Evolutionary conservation across 2,888 invertebrate species (phyloP), one percentile per base, ranked within the genome.

Genomic region (Drosophila neutralis): DNA sequence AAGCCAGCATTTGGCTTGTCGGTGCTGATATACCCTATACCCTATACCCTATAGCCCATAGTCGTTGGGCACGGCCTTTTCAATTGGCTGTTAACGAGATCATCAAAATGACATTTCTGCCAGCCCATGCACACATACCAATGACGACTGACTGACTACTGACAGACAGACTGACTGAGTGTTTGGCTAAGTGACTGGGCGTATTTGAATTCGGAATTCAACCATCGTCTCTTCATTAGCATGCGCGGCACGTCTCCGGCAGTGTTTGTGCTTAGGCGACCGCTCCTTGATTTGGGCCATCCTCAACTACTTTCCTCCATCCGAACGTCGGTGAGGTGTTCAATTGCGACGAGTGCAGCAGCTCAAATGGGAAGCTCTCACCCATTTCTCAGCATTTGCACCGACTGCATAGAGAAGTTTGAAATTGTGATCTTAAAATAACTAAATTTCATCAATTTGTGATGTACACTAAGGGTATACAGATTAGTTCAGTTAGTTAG

Each of bases 71-170:
- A 86, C 81, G 83, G 78, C 69, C 78, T 56, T 59, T 71, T 69
- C 77, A 82, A 81, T 84, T 77, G 82, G 45, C 80, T 65, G 77
- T 87, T 82, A 77, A 73, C 82, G 82, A 84, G 80, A 80, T 87
- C 80, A 84, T 87, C 80, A 87, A 87, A 77, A 72, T 64, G 75
- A 64, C 84, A 73, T 84, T 79, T 76, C 52, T 60, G 48, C 27
- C 61, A 33, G 35, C 38, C 21, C 40, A 13, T 29, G 59, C 31
- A 24, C 48, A 18, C 56, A 66, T 36, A 61, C 56, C 51, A 70
- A 68, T 78, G 59, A 51, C 48, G 38, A 48, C 45, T 36, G 62
- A 51, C 59, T 38, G 56, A 4, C 42, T 13, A 3, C 42, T 13
- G n/a, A 42, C 42, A 6, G n/a, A 42, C 42, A 6, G 42, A 4